Conservation (phyloP, 2,797 vertebrate species). For the Syndactyla subalaris region DNA sequence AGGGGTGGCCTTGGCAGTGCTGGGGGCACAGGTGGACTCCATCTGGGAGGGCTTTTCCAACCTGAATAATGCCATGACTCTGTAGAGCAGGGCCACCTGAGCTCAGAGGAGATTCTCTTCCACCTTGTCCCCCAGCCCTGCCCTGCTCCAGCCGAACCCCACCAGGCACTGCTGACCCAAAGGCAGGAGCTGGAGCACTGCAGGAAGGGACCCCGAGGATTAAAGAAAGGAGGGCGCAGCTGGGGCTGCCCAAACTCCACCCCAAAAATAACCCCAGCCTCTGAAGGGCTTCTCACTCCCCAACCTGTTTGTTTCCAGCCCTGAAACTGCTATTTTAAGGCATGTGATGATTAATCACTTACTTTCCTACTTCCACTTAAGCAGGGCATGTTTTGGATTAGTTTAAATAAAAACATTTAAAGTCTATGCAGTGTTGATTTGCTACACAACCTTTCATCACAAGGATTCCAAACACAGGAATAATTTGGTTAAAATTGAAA, state of each 20-base stretch:
- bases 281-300: not conserved
- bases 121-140: not conserved
- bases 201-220: not conserved
- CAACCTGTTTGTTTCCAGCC: not conserved
- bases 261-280: not conserved
- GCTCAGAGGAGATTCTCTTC: not conserved
- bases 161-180: not conserved
- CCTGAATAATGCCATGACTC: not conserved
- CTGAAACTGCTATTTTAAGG: not conserved
- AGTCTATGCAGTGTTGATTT: not conserved
- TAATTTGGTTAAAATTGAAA: not conserved
- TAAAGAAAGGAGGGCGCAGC: not conserved
- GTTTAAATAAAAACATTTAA: slow-evolving; percentile 28
- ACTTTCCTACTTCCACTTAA: not conserved
- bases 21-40: not conserved
- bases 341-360: slow-evolving; percentile 14
- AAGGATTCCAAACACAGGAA: not conserved
- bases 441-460: not conserved
- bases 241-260: not conserved
- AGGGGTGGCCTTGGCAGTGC: not conserved
- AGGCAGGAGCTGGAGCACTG: not conserved
- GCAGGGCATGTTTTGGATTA: not conserved
- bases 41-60: not conserved
- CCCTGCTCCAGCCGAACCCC: not conserved
- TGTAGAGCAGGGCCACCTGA: not conserved